These are phyloP conservation scores for Pogona vitticeps DNA, from an alignment of 2,113 vertebrate genomes.

Conservation along the genomic window DNA sequence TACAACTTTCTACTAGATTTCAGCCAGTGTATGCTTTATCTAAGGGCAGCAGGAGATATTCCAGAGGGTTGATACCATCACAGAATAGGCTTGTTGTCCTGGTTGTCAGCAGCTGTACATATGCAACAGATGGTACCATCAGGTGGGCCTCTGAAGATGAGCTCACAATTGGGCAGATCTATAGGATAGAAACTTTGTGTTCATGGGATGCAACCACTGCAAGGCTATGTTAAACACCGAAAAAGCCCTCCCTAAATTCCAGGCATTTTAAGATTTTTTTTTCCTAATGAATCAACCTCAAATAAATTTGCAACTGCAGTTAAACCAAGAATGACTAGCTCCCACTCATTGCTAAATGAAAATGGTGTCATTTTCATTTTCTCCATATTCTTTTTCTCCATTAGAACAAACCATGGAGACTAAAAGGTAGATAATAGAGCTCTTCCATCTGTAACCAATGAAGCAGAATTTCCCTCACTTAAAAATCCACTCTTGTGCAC, in stretches of 20 bases:
- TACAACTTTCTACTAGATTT: too few relatives aligned
- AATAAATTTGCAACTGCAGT: not conserved
- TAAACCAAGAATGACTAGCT: not conserved
- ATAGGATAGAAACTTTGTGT: not conserved
- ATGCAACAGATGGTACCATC: not conserved
- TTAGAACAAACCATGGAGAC: not conserved
- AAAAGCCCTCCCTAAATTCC: not conserved
- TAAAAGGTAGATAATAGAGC: not conserved
- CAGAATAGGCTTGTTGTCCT: not conserved
- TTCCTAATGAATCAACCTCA: not conserved
- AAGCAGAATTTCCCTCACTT: not conserved
- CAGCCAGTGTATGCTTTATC: not conserved
- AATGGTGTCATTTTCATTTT: not conserved
- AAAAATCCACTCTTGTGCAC: not conserved
- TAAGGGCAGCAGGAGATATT: not conserved
- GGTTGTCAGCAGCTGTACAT: not conserved
- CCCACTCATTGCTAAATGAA: not conserved
- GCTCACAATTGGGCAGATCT: not conserved
- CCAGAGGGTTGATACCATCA: not conserved
- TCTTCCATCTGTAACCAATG: not conserved
- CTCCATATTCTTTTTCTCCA: not conserved
- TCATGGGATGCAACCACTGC: not conserved
- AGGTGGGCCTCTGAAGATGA: not conserved
- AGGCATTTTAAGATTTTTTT: not conserved
- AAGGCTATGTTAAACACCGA: not conserved